Percentiles rank a stretch among this genome's conserved stretches.
These are phyloP conservation scores for Elaphurus davidianus DNA, from an alignment of 2,113 vertebrate genomes.

Conservation along the genomic window DNA sequence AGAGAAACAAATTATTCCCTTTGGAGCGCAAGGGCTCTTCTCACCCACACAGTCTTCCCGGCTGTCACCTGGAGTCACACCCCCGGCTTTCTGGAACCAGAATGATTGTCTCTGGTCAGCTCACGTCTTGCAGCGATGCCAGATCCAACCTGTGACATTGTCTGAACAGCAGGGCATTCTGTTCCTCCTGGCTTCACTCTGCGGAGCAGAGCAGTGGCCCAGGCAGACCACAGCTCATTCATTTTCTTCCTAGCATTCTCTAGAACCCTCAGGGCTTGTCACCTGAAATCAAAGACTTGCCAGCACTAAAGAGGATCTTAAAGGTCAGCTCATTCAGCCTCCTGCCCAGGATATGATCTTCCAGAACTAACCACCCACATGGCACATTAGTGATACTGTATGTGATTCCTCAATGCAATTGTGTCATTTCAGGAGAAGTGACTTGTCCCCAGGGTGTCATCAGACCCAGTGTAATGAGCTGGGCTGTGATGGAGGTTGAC, in stretches of 20 bases:
- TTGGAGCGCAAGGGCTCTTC: not conserved
- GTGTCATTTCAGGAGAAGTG: not conserved
- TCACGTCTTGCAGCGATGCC: not conserved
- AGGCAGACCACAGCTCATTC: not conserved
- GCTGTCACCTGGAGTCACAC: not conserved
- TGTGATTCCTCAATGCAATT: not conserved
- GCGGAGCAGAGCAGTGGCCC: not conserved
- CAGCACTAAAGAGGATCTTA: not conserved
- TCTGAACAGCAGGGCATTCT: not conserved
- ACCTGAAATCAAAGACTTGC: slow-evolving; percentile 27
- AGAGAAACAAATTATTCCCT: not conserved
- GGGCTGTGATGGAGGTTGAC: not conserved
- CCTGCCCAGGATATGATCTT: not conserved
- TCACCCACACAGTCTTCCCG: not conserved
- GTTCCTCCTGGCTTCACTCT: not conserved
- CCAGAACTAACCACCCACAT: not conserved
- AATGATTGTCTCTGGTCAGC: not conserved
- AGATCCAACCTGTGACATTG: not conserved
- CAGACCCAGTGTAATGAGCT: not conserved
- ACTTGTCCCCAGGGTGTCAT: not conserved
- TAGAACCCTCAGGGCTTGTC: not conserved
- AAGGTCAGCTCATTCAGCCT: slow-evolving; percentile 31
- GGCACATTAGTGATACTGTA: not conserved
- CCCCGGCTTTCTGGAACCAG: not conserved
- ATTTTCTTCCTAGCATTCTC: not conserved